Evolutionary conservation across 1,140 invertebrate species (phyloP), one percentile per base, ranked within the genome.

Genomic region (Aphis craccivora): DNA sequence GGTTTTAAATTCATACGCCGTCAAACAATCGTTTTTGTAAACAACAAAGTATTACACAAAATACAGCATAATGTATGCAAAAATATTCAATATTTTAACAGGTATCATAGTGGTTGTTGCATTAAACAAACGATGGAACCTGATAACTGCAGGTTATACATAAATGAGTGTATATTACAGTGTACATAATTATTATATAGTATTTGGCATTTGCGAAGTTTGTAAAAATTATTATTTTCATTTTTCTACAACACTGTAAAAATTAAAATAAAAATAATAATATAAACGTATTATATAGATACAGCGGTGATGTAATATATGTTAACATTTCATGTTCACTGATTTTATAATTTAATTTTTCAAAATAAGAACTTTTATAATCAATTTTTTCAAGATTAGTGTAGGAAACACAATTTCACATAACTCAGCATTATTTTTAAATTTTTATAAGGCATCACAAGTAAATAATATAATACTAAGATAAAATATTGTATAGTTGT

Each of bases 381-480:
- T n/a, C 4, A 14, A 67, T 30, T n/a, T 67, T n/a, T n/a, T 67
- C 30, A 67, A 18, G 11, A 14, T 67, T 67, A 67, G 11, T 4
- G 0, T 1, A 11, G 14, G 0, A 5, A n/a, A 67, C 30, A n/a
- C 60, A n/a, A n/a, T 67, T n/a, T 0, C 11, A 0, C 14, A 14
- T 67, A n/a, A 67, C 4, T n/a, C 3, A 5, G 9, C 4, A 18
- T n/a, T 67, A 67, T 67, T n/a, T 67, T 67, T n/a, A n/a, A n/a
- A n/a, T n/a, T n/a, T n/a, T 67, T 67, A n/a, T 67, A 67, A 67
- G 30, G 0, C 14, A 30, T 30, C n/a, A n/a, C 18, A n/a, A 67
- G 60, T 67, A 5, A n/a, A 67, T n/a, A 23, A 23, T 11, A 30
- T 60, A 30, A 60, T 60, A 30, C 30, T 30, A 20, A 14, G 55